Evolutionary conservation across 2,113 vertebrate genomes (phyloP), one percentile per base, ranked within the genome.

Genomic region (Corythornis cristatus): DNA sequence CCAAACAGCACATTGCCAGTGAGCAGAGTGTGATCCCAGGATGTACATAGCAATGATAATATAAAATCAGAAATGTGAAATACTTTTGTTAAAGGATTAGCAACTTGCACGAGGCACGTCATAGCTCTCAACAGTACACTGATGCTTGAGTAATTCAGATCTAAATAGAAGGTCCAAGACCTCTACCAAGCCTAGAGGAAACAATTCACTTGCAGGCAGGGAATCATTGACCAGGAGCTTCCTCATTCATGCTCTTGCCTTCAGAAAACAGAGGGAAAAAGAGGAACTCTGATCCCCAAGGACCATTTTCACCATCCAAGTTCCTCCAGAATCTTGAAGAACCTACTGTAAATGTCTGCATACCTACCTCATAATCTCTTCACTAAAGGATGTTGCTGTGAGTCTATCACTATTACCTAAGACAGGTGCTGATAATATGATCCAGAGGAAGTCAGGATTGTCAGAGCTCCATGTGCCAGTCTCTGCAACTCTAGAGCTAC

Each of bases 391-490:
- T 11, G 17, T 29, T 82, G 48, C 18, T 28, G 5, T 21, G 11
- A 71, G 3, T 18, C 58, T 76, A n/a, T 15, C 35, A 46, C 16
- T 43, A 11, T 22, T 16, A 74, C 10, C 6, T 11, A 11, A 12
- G 25, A 62, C 11, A 51, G 31, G 4, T 46, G 12, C 5, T 83
- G 54, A 31, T 13, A 56, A 12, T 4, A 53, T 43, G 15, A 74
- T n/a, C 18, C 56, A 53, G 45, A 81, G 16, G 3, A 46, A 74
- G 14, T 31, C 50, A 53, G 28, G 42, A 46, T 25, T 64, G 33
- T 14, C 35, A 31, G 54, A 23, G 22, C 15, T 89, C n/a, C 17
- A 35, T 4, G 1, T 0, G 0, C 0, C 1, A 76, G 40, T 13
- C 58, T 61, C 79, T 40, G 29, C 20, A 72, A 67, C 22, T 37